Conservation (phyloP, 2,113 vertebrate genomes). For the Heptranchias perlo region DNA sequence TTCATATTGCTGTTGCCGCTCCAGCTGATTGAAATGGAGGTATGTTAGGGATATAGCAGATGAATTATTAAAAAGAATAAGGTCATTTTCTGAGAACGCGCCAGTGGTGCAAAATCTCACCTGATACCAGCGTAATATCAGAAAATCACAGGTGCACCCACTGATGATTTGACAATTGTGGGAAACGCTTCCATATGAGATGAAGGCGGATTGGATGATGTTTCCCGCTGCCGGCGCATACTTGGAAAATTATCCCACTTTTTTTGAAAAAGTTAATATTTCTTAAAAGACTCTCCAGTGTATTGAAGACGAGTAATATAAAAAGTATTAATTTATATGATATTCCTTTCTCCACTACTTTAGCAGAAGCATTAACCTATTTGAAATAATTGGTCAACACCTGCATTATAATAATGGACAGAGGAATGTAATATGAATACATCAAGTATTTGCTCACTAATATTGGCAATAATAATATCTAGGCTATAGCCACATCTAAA, state of each 20-base stretch:
- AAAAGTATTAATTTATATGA: background rate
- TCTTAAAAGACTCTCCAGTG: background rate
- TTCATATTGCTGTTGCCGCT: background rate
- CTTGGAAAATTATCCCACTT: background rate
- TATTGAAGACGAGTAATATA: background rate
- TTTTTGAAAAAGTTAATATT: background rate
- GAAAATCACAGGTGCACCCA: background rate
- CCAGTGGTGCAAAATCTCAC: background rate
- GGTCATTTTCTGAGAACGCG: background rate
- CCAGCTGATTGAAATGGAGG: background rate
- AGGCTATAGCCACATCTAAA: background rate
- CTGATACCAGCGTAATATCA: background rate
- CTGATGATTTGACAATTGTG: background rate
- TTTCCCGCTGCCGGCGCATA: background rate
- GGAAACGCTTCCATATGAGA: background rate
- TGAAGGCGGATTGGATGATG: background rate
- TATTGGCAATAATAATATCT: constrained; percentile 12
- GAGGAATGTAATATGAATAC: background rate
- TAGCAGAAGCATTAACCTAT: background rate
- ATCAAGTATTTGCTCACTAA: background rate
- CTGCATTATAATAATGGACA: background rate
- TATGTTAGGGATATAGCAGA: background rate
- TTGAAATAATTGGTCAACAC: background rate
- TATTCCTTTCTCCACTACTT: background rate
- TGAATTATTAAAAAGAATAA: background rate